Evolutionary conservation across 2,888 invertebrate species (phyloP).

Genomic region (Tubiluchus corallicola): DNA sequence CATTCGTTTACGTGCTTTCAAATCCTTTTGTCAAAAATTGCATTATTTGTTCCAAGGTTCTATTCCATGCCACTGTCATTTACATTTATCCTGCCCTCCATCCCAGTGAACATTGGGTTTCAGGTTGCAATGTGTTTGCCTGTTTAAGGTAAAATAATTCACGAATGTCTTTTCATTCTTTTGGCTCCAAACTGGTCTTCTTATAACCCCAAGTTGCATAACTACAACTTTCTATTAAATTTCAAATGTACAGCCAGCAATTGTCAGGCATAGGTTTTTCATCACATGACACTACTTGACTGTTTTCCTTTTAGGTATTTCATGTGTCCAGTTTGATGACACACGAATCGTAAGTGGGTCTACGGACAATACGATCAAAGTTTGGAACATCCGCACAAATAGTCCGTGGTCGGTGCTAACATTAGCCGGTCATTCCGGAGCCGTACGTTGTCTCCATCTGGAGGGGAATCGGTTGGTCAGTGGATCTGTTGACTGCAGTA

Average conservation of each 20-base stretch:
- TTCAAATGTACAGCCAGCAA: neutral
- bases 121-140: too few species aligned
- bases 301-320: conserved; percentile 29
- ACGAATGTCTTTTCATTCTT: too few species aligned
- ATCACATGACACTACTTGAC: conserved; percentile 1
- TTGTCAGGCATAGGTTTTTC: conserved; percentile 7
- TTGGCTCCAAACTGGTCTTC: too few species aligned
- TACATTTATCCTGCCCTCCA: too few species aligned
- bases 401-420: conserved; percentile 35
- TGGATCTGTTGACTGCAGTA: conserved; percentile 32
- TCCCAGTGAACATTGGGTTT: too few species aligned
- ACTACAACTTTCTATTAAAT: neutral
- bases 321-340: conserved; percentile 36
- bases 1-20: too few species aligned
- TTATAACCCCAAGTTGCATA: too few species aligned
- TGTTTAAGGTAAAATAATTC: too few species aligned
- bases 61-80: too few species aligned
- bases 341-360: conserved; percentile 35
- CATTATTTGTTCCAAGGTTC: too few species aligned
- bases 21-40: too few species aligned
- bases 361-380: conserved; percentile 36
- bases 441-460: conserved; percentile 34
- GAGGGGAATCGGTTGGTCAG: conserved; percentile 29
- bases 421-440: conserved; percentile 34
- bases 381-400: conserved; percentile 36